phyloP scores from a whole-genome alignment of 2,113 vertebrate species.

The Xerus inauris region DNA sequence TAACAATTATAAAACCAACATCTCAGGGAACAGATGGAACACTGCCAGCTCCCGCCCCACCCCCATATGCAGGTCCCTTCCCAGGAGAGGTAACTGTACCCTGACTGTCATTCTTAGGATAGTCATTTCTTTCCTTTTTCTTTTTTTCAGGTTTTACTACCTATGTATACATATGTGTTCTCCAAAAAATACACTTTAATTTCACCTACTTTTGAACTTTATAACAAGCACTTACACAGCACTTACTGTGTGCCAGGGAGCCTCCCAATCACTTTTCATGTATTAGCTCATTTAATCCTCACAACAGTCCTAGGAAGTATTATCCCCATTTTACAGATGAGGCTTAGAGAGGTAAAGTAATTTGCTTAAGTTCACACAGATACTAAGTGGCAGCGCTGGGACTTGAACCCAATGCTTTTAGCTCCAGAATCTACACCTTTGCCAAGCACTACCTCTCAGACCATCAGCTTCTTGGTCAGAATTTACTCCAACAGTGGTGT shows the following conservation, averaged over 20 bases:
- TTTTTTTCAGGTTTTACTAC: background rate
- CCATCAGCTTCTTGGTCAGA: background rate
- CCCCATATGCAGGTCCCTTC: too few relatives aligned
- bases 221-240: background rate
- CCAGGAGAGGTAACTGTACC: too few relatives aligned
- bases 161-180: background rate
- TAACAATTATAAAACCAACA: too few relatives aligned
- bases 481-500: background rate
- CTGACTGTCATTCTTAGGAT: background rate
- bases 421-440: background rate
- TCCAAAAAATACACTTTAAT: background rate
- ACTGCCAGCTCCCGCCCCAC: background rate
- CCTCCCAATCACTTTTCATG: background rate
- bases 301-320: background rate
- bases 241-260: background rate
- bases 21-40: background rate
- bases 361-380: background rate
- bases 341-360: background rate
- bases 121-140: background rate
- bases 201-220: background rate
- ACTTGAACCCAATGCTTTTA: background rate
- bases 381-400: background rate
- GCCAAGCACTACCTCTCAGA: background rate
- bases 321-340: background rate
- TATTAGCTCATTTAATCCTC: background rate